Percentiles rank a stretch among this genome's conserved stretches.
phyloP scores from a whole-genome alignment of 2,888 invertebrate genomes.

The Uloborus plumipes region DNA sequence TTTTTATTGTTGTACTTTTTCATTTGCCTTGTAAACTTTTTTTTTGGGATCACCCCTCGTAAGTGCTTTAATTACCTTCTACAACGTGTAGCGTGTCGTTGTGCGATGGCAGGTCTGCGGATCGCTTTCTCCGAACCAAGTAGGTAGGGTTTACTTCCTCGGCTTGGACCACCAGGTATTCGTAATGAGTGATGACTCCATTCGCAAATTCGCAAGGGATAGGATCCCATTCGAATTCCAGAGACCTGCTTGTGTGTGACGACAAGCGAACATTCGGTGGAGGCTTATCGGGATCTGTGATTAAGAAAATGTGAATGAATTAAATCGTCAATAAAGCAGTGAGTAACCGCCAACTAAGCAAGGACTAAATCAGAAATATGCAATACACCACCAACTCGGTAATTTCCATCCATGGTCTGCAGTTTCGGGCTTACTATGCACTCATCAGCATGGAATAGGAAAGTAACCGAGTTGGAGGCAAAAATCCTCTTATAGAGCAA shows the following conservation, averaged over 20 bases:
- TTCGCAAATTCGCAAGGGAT: slow-evolving; percentile 43
- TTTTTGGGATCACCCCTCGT: background rate
- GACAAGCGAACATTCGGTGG: slow-evolving; percentile 34
- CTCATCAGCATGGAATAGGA: too few relatives aligned
- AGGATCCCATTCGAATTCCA: slow-evolving; percentile 42
- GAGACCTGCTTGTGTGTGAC: slow-evolving; percentile 11
- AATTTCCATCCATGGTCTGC: too few relatives aligned
- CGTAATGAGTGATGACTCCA: slow-evolving; percentile 43
- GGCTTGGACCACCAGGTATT: slow-evolving; percentile 14
- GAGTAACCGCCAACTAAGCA: too few relatives aligned
- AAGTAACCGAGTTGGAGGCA: too few relatives aligned
- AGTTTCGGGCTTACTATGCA: too few relatives aligned
- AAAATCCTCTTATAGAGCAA: too few relatives aligned
- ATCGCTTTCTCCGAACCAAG: slow-evolving; percentile 5
- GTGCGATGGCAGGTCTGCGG: background rate
- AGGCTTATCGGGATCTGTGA: slow-evolving; percentile 32
- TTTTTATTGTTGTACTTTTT: too few relatives aligned
- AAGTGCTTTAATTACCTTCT: background rate
- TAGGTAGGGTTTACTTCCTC: background rate
- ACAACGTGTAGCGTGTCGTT: background rate
- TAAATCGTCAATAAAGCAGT: too few relatives aligned
- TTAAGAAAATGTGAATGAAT: background rate
- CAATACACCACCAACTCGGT: too few relatives aligned
- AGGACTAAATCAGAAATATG: too few relatives aligned
- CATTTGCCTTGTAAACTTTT: too few relatives aligned